phyloP scores from a whole-genome alignment of 2,113 vertebrate species.

The Chaetodon trifascialis region DNA sequence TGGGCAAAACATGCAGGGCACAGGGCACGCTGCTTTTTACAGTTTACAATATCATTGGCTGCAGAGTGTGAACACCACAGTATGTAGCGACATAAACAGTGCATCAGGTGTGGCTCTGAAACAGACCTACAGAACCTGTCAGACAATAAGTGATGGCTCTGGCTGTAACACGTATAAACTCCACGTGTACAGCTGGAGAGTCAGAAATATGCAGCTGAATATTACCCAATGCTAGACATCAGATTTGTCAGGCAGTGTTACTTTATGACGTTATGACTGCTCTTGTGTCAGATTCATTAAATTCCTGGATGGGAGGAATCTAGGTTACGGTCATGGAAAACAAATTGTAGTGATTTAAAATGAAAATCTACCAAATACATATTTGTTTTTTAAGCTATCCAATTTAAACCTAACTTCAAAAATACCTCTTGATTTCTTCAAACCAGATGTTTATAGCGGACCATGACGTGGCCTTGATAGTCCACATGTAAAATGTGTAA shows the following conservation, averaged over 20 bases:
- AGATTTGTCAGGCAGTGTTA: background rate
- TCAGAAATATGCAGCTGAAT: slow-evolving; percentile 19
- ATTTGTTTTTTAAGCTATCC: background rate
- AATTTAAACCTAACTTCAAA: background rate
- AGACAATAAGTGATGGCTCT: background rate
- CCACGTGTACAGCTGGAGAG: background rate
- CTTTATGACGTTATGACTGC: background rate
- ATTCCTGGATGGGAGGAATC: background rate
- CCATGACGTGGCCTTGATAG: background rate
- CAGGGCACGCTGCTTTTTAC: background rate
- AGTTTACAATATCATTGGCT: background rate
- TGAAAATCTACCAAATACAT: background rate
- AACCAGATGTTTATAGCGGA: background rate
- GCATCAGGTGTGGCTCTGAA: background rate
- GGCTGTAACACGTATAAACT: background rate
- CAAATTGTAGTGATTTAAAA: background rate
- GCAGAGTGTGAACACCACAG: background rate
- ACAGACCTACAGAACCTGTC: background rate
- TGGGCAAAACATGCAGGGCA: background rate
- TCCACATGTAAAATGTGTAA: slow-evolving; percentile 11
- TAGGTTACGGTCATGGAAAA: background rate
- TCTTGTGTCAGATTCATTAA: too few relatives aligned
- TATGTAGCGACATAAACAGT: background rate
- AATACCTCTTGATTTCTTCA: background rate
- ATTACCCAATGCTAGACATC: background rate